phyloP scores from a whole-genome alignment of 2,797 vertebrate genomes.

The Pseudomugil gertrudae region DNA sequence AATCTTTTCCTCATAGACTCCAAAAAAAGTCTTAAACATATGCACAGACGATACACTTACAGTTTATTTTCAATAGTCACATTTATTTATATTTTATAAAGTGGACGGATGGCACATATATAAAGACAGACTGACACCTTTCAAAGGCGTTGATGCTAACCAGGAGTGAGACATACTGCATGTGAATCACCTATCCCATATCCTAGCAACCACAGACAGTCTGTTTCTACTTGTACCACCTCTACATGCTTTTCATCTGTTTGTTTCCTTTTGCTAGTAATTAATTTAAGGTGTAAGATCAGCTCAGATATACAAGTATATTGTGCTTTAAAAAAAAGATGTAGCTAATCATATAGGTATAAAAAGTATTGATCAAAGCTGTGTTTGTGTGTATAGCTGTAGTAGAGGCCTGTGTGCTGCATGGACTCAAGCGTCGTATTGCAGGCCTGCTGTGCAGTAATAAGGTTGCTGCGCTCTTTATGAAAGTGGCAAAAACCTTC shows the following conservation, averaged over 20 bases:
- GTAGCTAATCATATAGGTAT: neutral
- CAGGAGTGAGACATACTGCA: slow-evolving; percentile 43
- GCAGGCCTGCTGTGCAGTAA: slow-evolving; percentile 97
- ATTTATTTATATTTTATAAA: slow-evolving; percentile 27
- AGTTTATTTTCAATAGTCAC: slow-evolving; percentile 29
- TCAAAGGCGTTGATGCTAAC: slow-evolving; percentile 64
- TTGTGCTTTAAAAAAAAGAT: slow-evolving; percentile 15
- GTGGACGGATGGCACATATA: slow-evolving; percentile 12
- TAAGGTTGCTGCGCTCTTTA: slow-evolving; percentile 95
- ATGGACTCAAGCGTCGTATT: slow-evolving; percentile 90
- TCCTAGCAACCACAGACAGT: slow-evolving; percentile 73
- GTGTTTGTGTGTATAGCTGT: slow-evolving; percentile 83
- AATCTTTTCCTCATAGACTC: slow-evolving; percentile 29
- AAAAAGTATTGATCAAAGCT: slow-evolving; percentile 23
- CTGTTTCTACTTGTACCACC: slow-evolving; percentile 59
- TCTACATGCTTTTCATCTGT: slow-evolving; percentile 40
- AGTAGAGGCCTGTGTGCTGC: slow-evolving; percentile 92
- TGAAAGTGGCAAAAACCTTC: slow-evolving; percentile 95
- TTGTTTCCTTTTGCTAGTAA: neutral
- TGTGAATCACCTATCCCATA: slow-evolving; percentile 70
- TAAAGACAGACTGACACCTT: slow-evolving; percentile 35
- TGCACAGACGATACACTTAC: slow-evolving; percentile 16
- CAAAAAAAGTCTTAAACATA: slow-evolving; percentile 13
- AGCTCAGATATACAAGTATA: slow-evolving; percentile 5
- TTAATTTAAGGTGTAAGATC: too few species aligned